Base-by-base conservation (phyloP, 2,113 vertebrate species). In the Pao palembangensis region DNA sequence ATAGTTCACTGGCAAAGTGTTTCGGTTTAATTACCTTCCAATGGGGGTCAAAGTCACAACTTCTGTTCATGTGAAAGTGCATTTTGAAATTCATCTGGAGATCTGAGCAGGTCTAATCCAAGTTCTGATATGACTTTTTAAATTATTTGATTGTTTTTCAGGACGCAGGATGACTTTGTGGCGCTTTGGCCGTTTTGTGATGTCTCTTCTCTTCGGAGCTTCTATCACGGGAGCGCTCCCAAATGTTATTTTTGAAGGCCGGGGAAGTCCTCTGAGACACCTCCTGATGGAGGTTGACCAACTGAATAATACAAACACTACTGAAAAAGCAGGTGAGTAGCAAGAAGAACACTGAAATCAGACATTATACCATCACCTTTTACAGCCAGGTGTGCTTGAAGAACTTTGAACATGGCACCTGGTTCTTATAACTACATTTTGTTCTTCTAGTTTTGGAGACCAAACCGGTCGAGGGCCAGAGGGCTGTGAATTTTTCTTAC, bases 401-500 rank as follows among this genome's bases (percentile, higher is more conserved):
- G 66, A 55, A 59, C 73, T 75, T 73, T 77, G 69, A 53, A 42
- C 66, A 54, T 16, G 50, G 5, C 51, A 20, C 34, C 15, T n/a
- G 3, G 18, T 46, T 20, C 16, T 51, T 20, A 31, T 6, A 55
- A 17, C 31, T n/a, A 34, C 2, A 10, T 50, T 20, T 15, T 42
- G 19, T 58, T 50, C 17, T 55, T 50, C 18, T 3, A 1, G 1
- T 52, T 20, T 0, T 12, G 34, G 34, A 2, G 34, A 2, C 34
- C 34, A 8, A 12, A 0, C 1, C 10, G 2, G 6, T 12, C 38
- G 0, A 25, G 28, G 49, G 6, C 41, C 1, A 2, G 2, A 78
- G 43, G 41, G 14, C 67, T 0, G 0, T 77, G 38, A 46, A 69
- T 0, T 96, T 92, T 92, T 88, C 88, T 0, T 92, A 92, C 78